phyloP scores from a whole-genome alignment of 2,797 vertebrate genomes.

The Toxotes lorentzi region DNA sequence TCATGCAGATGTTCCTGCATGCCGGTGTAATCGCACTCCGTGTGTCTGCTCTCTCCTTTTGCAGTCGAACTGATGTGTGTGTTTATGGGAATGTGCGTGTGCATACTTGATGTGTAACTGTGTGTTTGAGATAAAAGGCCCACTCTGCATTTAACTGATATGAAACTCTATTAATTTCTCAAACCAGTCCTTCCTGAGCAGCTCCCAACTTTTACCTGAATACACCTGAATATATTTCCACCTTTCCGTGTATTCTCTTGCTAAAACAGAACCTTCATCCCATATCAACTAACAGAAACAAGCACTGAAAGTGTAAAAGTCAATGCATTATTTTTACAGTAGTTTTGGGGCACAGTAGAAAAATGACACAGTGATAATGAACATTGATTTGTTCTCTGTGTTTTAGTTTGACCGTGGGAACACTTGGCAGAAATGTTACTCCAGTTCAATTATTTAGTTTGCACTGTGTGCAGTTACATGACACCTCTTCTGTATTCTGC shows the following conservation, averaged over 20 bases:
- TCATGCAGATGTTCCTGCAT: conserved; percentile 50
- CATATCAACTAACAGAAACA: conserved; percentile 2
- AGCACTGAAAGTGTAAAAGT: not conserved
- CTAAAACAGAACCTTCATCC: not conserved
- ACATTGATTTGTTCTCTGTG: not conserved
- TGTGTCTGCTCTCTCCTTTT: not conserved
- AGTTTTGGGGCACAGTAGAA: not conserved
- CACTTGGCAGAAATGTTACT: conserved; percentile 13
- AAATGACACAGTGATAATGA: not conserved
- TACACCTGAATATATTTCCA: conserved; percentile 4
- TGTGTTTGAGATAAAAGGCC: conserved; percentile 31
- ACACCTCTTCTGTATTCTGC: not conserved
- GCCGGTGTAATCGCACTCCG: conserved; percentile 39
- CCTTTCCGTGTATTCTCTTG: not conserved
- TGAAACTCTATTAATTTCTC: conserved; percentile 26
- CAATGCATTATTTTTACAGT: not conserved
- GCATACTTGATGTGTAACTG: not conserved
- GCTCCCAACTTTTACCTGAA: conserved; percentile 4
- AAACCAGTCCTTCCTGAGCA: not conserved
- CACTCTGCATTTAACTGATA: conserved; percentile 19
- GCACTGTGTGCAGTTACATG: not conserved
- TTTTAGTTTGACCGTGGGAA: conserved; percentile 15
- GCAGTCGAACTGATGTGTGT: conserved; percentile 14
- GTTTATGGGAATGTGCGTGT: conserved; percentile 9
- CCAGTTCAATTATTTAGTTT: not conserved